A percentile compares a stretch with the other conserved stretches of the same genome.
phyloP scores from a whole-genome alignment of 2,797 vertebrate genomes.

The Lycodopsis pacificus region DNA sequence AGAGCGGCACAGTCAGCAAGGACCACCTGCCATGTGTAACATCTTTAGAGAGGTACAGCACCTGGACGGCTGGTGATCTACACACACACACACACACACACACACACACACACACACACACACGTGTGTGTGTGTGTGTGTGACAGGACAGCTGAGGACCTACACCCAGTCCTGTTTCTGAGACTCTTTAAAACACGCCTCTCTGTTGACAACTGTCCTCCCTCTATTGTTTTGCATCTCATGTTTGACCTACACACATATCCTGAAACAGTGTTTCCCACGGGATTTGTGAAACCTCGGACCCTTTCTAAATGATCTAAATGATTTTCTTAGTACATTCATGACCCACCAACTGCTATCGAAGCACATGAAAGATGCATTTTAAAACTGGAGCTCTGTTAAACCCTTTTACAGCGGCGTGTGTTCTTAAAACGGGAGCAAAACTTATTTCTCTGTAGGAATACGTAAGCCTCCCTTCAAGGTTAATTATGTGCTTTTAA shows the following conservation, averaged over 20 bases:
- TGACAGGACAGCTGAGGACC: constrained; percentile 23
- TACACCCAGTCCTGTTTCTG: background rate
- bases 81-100: background rate
- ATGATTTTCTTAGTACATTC: background rate
- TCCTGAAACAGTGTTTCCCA: background rate
- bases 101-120: too few relatives aligned
- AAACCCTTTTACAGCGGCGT: constrained; percentile 8
- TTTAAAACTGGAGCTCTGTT: constrained; percentile 14
- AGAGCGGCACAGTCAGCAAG: background rate
- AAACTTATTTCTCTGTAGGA: constrained; percentile 32
- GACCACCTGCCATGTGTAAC: background rate
- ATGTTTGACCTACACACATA: background rate
- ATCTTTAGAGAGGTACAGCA: constrained; percentile 11
- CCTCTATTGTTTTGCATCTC: background rate
- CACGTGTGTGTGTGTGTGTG: too few relatives aligned
- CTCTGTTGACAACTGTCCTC: background rate
- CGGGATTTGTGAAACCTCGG: background rate
- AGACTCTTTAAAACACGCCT: constrained; percentile 1
- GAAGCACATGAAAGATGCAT: background rate
- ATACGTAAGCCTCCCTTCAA: constrained; percentile 43
- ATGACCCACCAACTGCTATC: background rate
- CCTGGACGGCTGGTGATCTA: background rate
- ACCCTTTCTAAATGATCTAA: background rate
- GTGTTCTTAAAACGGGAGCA: background rate
- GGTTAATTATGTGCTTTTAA: constrained; percentile 47